A percentile compares a stretch with the other conserved stretches of the same genome.
phyloP scores from a whole-genome alignment of 2,888 invertebrate genomes.

The Rotaria magnacalcarata region DNA sequence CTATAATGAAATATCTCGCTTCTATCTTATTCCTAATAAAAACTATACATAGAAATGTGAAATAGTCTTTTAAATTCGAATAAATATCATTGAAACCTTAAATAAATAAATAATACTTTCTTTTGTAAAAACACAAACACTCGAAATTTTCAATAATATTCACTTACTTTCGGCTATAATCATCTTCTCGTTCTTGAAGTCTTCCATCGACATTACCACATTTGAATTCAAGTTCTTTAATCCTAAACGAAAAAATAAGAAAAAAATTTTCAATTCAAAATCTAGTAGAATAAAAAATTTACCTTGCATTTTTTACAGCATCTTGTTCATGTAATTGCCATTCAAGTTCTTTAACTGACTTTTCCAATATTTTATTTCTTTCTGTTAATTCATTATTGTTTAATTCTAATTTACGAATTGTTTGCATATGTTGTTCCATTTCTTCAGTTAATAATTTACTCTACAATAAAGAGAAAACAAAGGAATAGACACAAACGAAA shows the following conservation, averaged over 20 bases:
- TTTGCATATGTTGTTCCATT: conserved; percentile 44
- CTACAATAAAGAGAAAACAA: conserved; percentile 47
- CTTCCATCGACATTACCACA: conserved; percentile 38
- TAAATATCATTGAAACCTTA: too few species aligned
- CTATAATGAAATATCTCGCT: too few species aligned
- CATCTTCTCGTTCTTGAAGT: conserved; percentile 37
- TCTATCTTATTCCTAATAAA: too few species aligned
- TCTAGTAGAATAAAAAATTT: conserved; percentile 31
- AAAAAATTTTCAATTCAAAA: conserved; percentile 17
- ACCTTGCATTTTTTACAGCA: conserved; percentile 55
- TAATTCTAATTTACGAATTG: conserved; percentile 19
- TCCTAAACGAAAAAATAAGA: neutral
- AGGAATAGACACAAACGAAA: neutral
- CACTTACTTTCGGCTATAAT: conserved; percentile 30
- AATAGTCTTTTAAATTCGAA: too few species aligned
- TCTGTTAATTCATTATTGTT: conserved; percentile 47
- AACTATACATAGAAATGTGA: too few species aligned
- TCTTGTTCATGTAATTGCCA: conserved; percentile 55
- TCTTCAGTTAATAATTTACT: conserved; percentile 47
- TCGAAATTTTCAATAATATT: neutral
- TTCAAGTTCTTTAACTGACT: conserved; percentile 54
- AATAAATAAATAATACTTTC: too few species aligned
- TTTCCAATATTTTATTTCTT: conserved; percentile 52
- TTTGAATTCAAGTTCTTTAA: conserved; percentile 45
- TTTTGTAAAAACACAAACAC: too few species aligned